Percentiles rank a stretch among this genome's conserved stretches.
These are phyloP conservation scores for Clarias laeviceps DNA, from an alignment of 2,797 vertebrate species.

Conservation along the genomic window DNA sequence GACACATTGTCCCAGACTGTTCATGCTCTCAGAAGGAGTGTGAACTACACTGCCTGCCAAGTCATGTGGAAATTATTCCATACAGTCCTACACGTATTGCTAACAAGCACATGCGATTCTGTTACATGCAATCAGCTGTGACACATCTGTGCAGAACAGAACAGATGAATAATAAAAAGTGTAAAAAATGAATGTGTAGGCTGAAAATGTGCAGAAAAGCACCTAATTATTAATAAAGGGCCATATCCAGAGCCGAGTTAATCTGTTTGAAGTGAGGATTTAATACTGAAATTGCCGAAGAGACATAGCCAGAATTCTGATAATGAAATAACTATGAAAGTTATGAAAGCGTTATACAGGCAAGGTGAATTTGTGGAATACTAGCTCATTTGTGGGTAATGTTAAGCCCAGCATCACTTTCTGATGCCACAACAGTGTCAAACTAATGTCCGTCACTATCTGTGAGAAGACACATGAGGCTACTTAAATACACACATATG, in stretches of 20 bases:
- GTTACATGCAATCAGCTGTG: constrained; percentile 43
- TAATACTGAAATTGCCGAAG: neutral
- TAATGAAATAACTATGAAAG: neutral
- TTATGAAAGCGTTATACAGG: neutral
- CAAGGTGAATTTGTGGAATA: neutral
- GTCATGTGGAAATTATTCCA: constrained; percentile 58
- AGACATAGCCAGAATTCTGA: neutral
- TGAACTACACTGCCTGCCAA: constrained; percentile 59
- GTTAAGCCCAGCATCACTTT: neutral
- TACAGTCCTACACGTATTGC: constrained; percentile 39
- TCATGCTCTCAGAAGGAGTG: constrained; percentile 37
- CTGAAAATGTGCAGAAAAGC: constrained; percentile 7
- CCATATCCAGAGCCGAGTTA: neutral
- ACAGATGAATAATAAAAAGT: constrained; percentile 42
- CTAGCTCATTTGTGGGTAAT: neutral
- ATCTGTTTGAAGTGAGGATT: neutral
- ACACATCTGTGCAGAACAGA: constrained; percentile 41
- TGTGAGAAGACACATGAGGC: neutral
- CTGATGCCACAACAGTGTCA: neutral
- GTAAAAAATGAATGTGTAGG: constrained; percentile 28
- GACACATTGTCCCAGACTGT: constrained; percentile 10
- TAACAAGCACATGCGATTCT: constrained; percentile 51
- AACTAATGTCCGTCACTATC: neutral
- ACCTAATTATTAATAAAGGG: neutral
- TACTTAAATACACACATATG: neutral